These are phyloP conservation scores for Momotus momota DNA, from an alignment of 2,797 vertebrate species.

Conservation along the genomic window DNA sequence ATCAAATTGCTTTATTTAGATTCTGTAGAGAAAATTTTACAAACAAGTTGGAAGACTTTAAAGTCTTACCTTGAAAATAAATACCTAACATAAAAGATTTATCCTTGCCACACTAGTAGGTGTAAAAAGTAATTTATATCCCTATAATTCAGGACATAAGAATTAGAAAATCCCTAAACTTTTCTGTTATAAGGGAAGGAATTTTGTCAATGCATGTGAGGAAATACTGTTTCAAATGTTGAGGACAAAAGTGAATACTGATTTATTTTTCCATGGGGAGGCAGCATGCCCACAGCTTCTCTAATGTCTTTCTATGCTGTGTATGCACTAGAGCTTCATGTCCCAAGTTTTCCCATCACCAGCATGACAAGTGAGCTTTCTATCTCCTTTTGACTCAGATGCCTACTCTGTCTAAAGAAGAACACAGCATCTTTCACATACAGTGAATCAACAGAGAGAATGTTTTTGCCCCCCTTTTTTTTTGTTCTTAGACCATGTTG, in stretches of 20 bases:
- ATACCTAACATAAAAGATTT: background rate
- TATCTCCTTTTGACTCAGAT: background rate
- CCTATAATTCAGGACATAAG: background rate
- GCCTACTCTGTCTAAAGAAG: background rate
- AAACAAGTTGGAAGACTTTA: background rate
- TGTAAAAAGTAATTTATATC: background rate
- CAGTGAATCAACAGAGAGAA: background rate
- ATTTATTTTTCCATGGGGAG: background rate
- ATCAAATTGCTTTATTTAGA: background rate
- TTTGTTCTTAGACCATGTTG: background rate
- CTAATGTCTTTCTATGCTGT: background rate
- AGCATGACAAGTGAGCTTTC: background rate
- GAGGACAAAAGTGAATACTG: background rate
- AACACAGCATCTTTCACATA: background rate
- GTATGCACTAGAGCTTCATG: background rate
- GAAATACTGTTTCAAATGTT: background rate
- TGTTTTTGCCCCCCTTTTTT: accelerated
- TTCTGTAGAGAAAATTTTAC: background rate
- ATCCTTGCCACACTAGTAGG: background rate
- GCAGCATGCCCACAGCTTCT: background rate
- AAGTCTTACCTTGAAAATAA: background rate
- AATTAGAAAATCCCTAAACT: background rate
- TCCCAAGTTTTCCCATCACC: background rate
- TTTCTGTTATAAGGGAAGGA: background rate
- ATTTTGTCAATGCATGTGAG: background rate